Evolutionary conservation across 1,140 invertebrate species (phyloP), one percentile per base, ranked within the genome.

Genomic region (Cotesia glomerata): DNA sequence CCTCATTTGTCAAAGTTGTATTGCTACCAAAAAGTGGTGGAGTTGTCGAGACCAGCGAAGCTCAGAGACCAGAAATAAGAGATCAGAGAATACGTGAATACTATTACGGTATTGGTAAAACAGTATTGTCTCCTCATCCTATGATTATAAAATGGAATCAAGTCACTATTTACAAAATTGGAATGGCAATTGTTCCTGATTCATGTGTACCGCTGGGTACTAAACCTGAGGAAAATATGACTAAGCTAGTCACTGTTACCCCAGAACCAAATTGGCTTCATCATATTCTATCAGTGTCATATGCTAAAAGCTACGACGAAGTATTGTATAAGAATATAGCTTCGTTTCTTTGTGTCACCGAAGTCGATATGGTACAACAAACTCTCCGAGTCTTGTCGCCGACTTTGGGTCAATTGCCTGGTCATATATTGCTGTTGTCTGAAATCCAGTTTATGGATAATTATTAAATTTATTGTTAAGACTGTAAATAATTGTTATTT

Each of bases 21-120:
- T 93, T 97, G 78, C 86, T 98, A 67, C 97, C 97, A 3, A 99
- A 99, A 88, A 98, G 97, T 86, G 97, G 97, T 51, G 98, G 98
- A 61, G 97, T 97, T 32, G 97, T 98, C 0, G 96, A 97, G 83
- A 88, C 96, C 71, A 94, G 90, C 70, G 88, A 92, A 71, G 85
- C 89, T 14, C 90, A 91, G 69, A 88, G 97, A 65, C 89, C 87
- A 2, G 95, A 98, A 83, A 84, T 89, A 0, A 87, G 95, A 66
- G 96, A 98, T 86, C 88, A 90, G 64, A 89, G 95, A 58, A 93
- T 98, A 14, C 87, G 95, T 58, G 94, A 98, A 87, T 99, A 99
- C 88, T 99, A 99, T 87, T 99, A 99, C 88, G 94, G 97, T n/a
- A 82, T 81, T 0, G 91, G 90, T 5, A 45, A 45, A 76, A 91